Conservation (phyloP, 2,797 vertebrate genomes). For the Hybognathus amarus region DNA sequence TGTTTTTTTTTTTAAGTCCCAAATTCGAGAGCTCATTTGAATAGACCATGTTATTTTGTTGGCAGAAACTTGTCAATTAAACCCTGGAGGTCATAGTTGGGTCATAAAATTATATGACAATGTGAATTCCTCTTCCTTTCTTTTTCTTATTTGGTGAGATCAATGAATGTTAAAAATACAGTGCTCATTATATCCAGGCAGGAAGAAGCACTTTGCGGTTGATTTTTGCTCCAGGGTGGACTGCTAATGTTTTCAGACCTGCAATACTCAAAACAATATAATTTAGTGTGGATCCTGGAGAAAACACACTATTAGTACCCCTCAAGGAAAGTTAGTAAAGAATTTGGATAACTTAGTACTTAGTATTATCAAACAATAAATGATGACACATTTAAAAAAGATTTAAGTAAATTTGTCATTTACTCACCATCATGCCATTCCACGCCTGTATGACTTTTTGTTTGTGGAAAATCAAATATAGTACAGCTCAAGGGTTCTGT, state of each 20-base stretch:
- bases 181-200: conserved; percentile 45
- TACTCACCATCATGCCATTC: neutral
- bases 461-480: neutral
- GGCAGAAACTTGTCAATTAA: conserved; percentile 54
- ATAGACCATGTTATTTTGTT: conserved; percentile 43
- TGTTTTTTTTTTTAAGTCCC: conserved; percentile 15
- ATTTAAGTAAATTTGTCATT: neutral
- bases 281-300: neutral
- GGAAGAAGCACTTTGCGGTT: conserved; percentile 6
- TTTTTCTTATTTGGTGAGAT: conserved; percentile 32
- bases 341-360: conserved; percentile 3
- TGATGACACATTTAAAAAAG: neutral
- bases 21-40: conserved; percentile 41
- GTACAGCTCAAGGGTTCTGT: neutral
- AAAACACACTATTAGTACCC: conserved; percentile 22
- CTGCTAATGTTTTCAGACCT: conserved; percentile 5
- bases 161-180: conserved; percentile 52
- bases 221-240: neutral
- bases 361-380: neutral
- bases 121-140: conserved; percentile 53
- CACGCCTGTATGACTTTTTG: neutral
- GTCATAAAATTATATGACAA: conserved; percentile 43
- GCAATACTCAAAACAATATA: conserved; percentile 3
- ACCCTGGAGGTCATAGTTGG: conserved; percentile 41
- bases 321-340: conserved; percentile 7